Evolutionary conservation across 2,888 invertebrate species (phyloP).

Genomic region (Eupithecia insigniata): DNA sequence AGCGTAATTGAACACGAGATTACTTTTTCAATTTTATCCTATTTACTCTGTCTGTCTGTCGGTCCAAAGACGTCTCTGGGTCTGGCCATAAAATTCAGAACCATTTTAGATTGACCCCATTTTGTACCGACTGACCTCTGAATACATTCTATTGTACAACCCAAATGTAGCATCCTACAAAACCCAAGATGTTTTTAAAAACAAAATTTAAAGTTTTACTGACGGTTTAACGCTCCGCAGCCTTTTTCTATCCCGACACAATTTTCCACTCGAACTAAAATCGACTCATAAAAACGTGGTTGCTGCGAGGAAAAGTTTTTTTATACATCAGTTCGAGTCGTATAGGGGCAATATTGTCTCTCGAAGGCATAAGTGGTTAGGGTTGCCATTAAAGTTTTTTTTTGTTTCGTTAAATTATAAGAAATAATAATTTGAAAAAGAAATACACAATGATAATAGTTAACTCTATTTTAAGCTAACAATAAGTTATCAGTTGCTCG

Average conservation of each 20-base stretch:
- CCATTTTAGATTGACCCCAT: not conserved
- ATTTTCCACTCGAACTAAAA: constrained; percentile 45
- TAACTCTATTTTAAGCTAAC: no score
- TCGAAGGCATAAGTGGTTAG: constrained; percentile 24
- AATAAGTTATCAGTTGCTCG: no score
- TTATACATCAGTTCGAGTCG: constrained; percentile 42
- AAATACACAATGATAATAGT: no score
- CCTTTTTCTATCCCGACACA: constrained; percentile 41
- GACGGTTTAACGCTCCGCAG: not conserved
- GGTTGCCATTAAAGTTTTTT: constrained; percentile 20
- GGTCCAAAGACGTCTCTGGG: not conserved
- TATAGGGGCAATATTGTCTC: constrained; percentile 41
- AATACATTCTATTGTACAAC: not conserved
- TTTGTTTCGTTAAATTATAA: no score
- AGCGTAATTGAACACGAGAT: not conserved
- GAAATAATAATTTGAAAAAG: no score
- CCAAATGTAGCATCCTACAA: not conserved
- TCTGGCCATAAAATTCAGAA: not conserved
- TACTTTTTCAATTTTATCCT: not conserved
- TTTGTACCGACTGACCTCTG: not conserved
- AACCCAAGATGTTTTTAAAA: not conserved
- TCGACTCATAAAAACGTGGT: constrained; percentile 37
- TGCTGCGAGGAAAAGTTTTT: constrained; percentile 39
- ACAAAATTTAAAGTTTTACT: not conserved
- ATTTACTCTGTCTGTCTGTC: not conserved